phyloP scores from a whole-genome alignment of 2,888 invertebrate species.

The Eremobia ochroleuca region DNA sequence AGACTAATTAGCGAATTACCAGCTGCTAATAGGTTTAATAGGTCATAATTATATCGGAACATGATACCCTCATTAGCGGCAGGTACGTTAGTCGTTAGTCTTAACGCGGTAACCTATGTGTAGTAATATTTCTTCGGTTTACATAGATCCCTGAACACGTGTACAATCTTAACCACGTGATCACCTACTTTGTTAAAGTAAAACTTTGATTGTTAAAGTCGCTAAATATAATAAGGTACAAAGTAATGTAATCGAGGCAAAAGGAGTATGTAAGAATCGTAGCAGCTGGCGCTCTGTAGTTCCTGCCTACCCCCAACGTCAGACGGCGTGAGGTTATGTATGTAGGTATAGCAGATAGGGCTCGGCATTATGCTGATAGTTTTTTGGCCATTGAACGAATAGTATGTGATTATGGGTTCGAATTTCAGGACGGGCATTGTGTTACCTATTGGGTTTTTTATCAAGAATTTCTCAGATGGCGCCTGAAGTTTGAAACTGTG shows the following conservation, averaged over 20 bases:
- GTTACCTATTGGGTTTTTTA: not conserved
- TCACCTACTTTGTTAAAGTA: too few relatives aligned
- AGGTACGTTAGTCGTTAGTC: not conserved
- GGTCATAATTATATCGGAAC: slow-evolving; percentile 15
- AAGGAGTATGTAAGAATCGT: too few relatives aligned
- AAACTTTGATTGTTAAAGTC: not conserved
- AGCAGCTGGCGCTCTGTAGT: too few relatives aligned
- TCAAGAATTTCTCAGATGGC: not conserved
- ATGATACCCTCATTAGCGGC: slow-evolving; percentile 22
- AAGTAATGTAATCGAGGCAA: too few relatives aligned
- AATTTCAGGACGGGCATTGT: too few relatives aligned
- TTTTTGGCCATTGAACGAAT: not conserved
- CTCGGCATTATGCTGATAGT: too few relatives aligned
- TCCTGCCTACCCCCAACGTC: too few relatives aligned
- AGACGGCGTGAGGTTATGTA: too few relatives aligned
- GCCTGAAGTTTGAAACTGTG: too few relatives aligned
- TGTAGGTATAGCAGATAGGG: not conserved
- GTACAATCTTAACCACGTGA: not conserved
- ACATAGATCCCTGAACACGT: not conserved
- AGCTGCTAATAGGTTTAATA: slow-evolving; percentile 22
- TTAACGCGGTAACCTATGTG: not conserved
- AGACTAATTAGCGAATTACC: slow-evolving; percentile 22
- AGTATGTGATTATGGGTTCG: not conserved
- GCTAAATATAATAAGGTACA: not conserved
- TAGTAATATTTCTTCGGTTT: not conserved